Conservation (phyloP, 2,888 invertebrate species). For the Heliconius cydno region DNA sequence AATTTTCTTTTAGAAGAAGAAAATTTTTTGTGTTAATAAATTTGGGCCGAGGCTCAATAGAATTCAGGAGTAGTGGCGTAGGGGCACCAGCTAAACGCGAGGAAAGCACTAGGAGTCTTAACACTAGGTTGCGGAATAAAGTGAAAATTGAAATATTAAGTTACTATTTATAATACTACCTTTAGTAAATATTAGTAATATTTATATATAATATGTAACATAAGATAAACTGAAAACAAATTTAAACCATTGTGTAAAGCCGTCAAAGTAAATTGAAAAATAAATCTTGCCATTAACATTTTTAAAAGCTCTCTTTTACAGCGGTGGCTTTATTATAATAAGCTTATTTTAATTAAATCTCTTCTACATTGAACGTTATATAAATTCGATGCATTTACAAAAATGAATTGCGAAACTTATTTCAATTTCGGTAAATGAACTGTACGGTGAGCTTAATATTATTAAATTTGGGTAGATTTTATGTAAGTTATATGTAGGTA, state of each 20-base stretch:
- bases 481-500: background rate
- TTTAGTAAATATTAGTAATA: background rate
- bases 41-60: too few relatives aligned
- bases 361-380: slow-evolving; percentile 14
- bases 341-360: slow-evolving; percentile 21
- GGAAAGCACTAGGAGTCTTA: too few relatives aligned
- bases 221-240: background rate
- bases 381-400: slow-evolving; percentile 22
- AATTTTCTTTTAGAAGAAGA: background rate
- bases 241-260: background rate
- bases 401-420: slow-evolving; percentile 5
- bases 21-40: too few relatives aligned
- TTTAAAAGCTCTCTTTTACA: slow-evolving; percentile 13
- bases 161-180: background rate
- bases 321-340: slow-evolving; percentile 10
- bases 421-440: slow-evolving; percentile 8
- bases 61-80: too few relatives aligned
- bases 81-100: too few relatives aligned
- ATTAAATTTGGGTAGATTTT: background rate
- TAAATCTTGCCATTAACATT: slow-evolving; percentile 5
- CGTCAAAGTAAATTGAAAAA: background rate
- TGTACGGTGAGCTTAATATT: slow-evolving; percentile 3
- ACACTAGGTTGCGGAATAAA: too few relatives aligned
- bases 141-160: background rate
- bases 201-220: background rate